Conservation (phyloP, 2,113 vertebrate species). For the Tricholaema leucomelas region DNA sequence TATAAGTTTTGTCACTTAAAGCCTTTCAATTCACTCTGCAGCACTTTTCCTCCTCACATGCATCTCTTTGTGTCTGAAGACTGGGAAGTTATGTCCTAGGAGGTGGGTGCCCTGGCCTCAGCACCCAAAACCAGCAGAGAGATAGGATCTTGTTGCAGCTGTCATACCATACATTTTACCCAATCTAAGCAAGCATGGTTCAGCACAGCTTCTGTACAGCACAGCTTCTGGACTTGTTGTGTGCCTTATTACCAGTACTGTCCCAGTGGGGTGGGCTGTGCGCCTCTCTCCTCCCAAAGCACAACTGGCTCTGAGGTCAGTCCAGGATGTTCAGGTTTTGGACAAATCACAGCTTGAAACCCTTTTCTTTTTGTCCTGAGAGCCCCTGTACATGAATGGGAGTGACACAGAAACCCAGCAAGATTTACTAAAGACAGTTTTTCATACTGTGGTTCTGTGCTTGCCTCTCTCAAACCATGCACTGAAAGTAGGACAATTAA, state of each 20-base stretch:
- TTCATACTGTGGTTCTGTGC: neutral
- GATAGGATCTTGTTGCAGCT: neutral
- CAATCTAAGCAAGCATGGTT: rapidly evolving
- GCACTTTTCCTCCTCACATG: neutral
- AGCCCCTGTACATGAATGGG: neutral
- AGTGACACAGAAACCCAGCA: neutral
- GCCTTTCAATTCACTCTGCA: neutral
- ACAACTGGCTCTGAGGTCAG: neutral
- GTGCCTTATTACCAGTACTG: neutral
- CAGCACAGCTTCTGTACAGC: no score
- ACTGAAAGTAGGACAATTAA: neutral
- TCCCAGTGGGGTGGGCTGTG: neutral
- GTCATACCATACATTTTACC: rapidly evolving
- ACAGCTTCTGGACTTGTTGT: neutral
- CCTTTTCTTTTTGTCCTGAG: rapidly evolving
- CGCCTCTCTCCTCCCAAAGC: neutral
- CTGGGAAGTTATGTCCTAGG: neutral
- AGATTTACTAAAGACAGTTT: neutral
- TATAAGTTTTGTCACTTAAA: neutral
- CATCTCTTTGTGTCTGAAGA: neutral
- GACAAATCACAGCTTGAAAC: neutral
- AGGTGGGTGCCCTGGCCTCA: neutral
- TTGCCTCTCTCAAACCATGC: neutral
- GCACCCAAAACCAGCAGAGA: neutral
- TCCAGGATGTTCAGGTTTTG: neutral